A percentile compares a stretch with the other conserved stretches of the same genome.
These are phyloP conservation scores for Salvelinus alpinus DNA, from an alignment of 2,113 vertebrate species.

Conservation along the genomic window DNA sequence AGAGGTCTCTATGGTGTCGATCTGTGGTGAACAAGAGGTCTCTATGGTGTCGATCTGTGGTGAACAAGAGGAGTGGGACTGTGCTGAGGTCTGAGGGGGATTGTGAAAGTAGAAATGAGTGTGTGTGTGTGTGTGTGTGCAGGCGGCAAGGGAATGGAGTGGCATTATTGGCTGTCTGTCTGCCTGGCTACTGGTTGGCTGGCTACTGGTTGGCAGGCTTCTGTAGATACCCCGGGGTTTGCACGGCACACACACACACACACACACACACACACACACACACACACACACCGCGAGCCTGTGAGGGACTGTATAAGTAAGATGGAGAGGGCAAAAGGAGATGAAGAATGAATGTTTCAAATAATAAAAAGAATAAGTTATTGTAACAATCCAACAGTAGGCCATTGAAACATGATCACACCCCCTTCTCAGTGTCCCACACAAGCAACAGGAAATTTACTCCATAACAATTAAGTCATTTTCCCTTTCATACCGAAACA, in stretches of 20 bases:
- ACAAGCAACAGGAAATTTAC: neutral
- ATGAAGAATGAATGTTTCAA: neutral
- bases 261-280: too few species aligned
- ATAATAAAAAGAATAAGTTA: neutral
- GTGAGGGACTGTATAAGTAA: too few species aligned
- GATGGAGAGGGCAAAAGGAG: neutral
- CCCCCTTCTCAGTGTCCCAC: too few species aligned
- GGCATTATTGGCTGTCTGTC: conserved; percentile 7
- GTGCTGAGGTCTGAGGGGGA: too few species aligned
- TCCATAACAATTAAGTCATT: neutral
- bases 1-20: too few species aligned
- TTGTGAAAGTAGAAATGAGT: neutral
- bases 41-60: too few species aligned
- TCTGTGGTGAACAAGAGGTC: too few species aligned
- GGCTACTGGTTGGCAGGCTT: neutral
- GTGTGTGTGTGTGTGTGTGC: neutral
- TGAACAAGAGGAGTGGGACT: too few species aligned
- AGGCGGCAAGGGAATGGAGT: too few species aligned
- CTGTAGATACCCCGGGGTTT: neutral
- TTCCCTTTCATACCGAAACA: neutral
- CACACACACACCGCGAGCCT: neutral
- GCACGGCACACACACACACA: too few species aligned
- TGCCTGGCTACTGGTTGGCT: too few species aligned
- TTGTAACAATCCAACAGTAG: neutral
- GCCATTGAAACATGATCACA: neutral